Evolutionary conservation across 1,140 invertebrate genomes (phyloP).

Genomic region (Whitmania pigra): DNA sequence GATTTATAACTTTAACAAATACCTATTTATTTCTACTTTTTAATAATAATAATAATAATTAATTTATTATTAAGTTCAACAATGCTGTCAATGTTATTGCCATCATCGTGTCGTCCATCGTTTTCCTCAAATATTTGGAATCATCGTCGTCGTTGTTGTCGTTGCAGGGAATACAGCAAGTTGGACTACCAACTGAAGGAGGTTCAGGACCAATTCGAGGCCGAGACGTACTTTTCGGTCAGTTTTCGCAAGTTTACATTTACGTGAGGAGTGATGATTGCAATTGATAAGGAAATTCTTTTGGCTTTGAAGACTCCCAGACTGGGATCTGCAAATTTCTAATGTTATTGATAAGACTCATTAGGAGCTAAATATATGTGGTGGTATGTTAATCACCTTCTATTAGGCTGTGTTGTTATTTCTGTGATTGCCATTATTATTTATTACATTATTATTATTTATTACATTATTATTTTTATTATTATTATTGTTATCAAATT

Average conservation of each 20-base stretch:
- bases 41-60: no score
- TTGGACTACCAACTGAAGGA: conserved; percentile 76
- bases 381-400: background rate
- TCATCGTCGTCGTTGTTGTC: conserved; percentile 19
- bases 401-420: background rate
- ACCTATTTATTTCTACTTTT: no score
- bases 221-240: conserved; percentile 71
- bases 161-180: conserved; percentile 42
- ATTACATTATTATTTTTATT: background rate
- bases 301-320: background rate
- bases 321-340: no score
- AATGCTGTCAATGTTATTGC: no score
- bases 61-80: no score
- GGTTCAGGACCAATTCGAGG: conserved; percentile 78
- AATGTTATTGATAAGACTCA: no score
- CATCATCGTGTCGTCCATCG: no score
- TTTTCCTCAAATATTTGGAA: no score
- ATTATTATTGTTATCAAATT: conserved; percentile 1
- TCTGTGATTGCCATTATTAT: background rate
- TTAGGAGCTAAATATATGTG: background rate
- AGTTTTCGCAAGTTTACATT: background rate
- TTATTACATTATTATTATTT: no score
- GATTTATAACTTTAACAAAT: no score
- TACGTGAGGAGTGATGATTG: background rate
- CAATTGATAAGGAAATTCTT: background rate